Conservation (phyloP, 2,888 invertebrate species). For the Aphidius colemani region DNA sequence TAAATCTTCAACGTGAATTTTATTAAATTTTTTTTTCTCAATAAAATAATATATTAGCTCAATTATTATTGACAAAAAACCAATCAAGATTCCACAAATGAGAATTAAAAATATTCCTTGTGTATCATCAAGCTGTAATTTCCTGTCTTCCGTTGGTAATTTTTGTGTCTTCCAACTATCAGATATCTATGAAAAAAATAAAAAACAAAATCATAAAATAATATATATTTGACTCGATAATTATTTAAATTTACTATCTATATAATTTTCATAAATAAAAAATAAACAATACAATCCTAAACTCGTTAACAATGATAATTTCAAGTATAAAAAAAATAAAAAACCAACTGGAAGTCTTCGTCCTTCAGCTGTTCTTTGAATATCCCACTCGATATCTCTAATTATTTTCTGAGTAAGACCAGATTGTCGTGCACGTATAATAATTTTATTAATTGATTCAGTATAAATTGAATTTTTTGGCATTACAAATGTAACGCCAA, state of each 20-base stretch:
- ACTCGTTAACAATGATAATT: neutral
- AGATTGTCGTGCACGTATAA: slow-evolving; percentile 68
- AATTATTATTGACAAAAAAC: slow-evolving; percentile 67
- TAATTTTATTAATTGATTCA: slow-evolving; percentile 66
- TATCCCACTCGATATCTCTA: slow-evolving; percentile 74
- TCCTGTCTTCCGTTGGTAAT: slow-evolving; percentile 69
- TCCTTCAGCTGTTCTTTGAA: slow-evolving; percentile 69
- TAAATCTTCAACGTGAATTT: no score
- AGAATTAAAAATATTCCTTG: slow-evolving; percentile 82
- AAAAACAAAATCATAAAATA: neutral
- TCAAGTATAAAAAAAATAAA: slow-evolving; percentile 12
- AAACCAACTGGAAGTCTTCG: slow-evolving; percentile 67
- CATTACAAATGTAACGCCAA: slow-evolving; percentile 70
- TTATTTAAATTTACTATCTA: no score
- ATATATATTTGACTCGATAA: no score
- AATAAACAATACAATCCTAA: neutral
- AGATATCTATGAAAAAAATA: slow-evolving; percentile 58
- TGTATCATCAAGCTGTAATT: slow-evolving; percentile 77
- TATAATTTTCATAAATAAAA: no score
- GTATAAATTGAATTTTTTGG: slow-evolving; percentile 71
- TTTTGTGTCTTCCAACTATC: slow-evolving; percentile 52
- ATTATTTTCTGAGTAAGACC: slow-evolving; percentile 72
- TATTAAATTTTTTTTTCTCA: slow-evolving; percentile 60
- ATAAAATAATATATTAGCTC: slow-evolving; percentile 61
- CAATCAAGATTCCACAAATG: slow-evolving; percentile 72